Base-by-base conservation (phyloP, 2,797 vertebrate genomes). In the Pogonophryne albipinna region DNA sequence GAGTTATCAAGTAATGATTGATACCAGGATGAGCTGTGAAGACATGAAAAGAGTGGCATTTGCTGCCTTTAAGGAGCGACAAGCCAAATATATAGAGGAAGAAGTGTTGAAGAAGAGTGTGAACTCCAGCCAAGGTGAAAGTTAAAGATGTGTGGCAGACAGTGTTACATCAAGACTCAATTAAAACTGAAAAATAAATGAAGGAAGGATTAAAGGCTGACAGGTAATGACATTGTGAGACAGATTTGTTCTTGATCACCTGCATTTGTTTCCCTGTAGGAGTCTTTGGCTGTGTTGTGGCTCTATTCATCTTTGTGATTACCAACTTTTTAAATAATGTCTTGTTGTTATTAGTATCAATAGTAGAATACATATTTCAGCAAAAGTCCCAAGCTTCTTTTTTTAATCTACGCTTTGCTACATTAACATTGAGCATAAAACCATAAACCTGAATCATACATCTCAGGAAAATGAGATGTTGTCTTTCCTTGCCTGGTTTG, bases 61-160 rank as follows among this genome's bases (percentile, higher is more conserved):
- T 45, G 64, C 49, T 57, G 31, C 13, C 64, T 62, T 76, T 61
- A 9, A 42, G 45, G 61, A 75, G 23, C 67, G 12, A 58, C 10
- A 4, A 62, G 62, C 45, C 51, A 55, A 70, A 27, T 27, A 57
- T 47, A 56, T 19, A 69, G 17, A 61, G 27, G 45, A 10, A 19
- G 9, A 47, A 53, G 45, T 47, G 53, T 66, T 23, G 50, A 71
- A 38, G 42, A 62, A 10, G 42, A 44, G 41, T 41, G 44, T 60
- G 53, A 78, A 63, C 42, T 60, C 2, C 23, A 41, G 53, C 62
- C 62, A 84, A 89, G 79, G 80, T 81, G 77, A 84, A 81, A 82
- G 44, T 27, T 79, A 79, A 86, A 71, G 73, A 74, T 49, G 67
- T 62, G 56, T 65, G 34, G 34, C 19, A 74, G 56, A 34, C 3